phyloP scores from a whole-genome alignment of 2,888 invertebrate species.

The Drosophila formosana region DNA sequence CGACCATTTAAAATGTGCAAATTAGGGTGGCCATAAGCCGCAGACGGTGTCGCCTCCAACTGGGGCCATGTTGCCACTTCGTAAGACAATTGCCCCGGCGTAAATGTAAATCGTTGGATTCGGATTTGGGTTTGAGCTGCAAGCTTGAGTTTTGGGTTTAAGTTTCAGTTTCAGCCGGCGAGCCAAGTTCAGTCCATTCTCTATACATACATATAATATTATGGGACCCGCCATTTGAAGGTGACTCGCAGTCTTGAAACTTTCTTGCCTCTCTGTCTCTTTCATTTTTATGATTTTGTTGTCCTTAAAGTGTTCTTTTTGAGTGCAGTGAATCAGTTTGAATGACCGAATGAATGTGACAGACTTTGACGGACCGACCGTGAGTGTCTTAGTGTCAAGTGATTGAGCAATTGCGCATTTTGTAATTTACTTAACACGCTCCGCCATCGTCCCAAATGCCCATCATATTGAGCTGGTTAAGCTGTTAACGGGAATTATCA shows the following conservation, averaged over 20 bases:
- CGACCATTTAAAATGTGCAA: slow-evolving; percentile 76
- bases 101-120: slow-evolving; percentile 62
- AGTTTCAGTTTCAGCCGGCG: not conserved
- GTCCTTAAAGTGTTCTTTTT: slow-evolving; percentile 19
- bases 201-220: slow-evolving; percentile 1
- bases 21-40: slow-evolving; percentile 74
- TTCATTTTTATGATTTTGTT: not conserved
- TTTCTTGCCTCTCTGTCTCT: slow-evolving; percentile 1
- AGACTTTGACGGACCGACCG: not conserved
- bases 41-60: slow-evolving; percentile 41
- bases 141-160: not conserved
- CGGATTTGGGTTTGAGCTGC: slow-evolving; percentile 20
- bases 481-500: not conserved
- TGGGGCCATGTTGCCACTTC: slow-evolving; percentile 67
- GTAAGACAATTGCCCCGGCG: slow-evolving; percentile 70
- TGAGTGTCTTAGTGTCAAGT: slow-evolving; percentile 34
- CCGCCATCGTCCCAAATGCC: slow-evolving; percentile 4
- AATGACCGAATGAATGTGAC: slow-evolving; percentile 20
- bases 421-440: slow-evolving; percentile 45
- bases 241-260: slow-evolving; percentile 29
- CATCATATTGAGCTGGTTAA: slow-evolving; percentile 15
- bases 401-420: slow-evolving; percentile 56
- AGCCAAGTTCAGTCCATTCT: slow-evolving; percentile 2
- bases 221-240: slow-evolving; percentile 36
- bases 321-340: slow-evolving; percentile 43